Conservation (phyloP, 2,797 vertebrate species). For the Typhlichthys subterraneus region DNA sequence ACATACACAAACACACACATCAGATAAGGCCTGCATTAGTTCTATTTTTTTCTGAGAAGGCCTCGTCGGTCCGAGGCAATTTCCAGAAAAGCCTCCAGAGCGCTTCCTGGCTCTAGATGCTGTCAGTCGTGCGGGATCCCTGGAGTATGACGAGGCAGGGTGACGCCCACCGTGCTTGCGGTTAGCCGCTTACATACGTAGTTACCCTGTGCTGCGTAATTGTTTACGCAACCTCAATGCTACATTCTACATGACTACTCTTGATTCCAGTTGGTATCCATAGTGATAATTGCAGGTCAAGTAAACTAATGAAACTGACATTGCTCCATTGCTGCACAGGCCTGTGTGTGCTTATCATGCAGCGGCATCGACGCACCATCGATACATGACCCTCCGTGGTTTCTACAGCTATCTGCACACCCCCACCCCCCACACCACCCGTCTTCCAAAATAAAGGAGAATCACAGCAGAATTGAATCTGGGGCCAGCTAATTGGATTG, state of each 20-base stretch:
- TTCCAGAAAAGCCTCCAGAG: constrained; percentile 52
- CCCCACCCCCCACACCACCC: constrained; percentile 47
- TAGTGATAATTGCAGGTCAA: no score
- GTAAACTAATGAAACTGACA: no score
- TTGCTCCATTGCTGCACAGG: no score
- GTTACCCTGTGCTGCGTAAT: no score
- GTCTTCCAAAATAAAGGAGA: constrained; percentile 28
- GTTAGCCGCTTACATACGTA: no score
- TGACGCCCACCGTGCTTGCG: no score
- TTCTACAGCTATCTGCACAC: constrained; percentile 55
- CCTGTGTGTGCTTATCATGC: no score
- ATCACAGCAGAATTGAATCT: constrained; percentile 57
- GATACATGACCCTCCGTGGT: not conserved
- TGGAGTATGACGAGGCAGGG: not conserved
- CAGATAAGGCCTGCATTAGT: constrained; percentile 41
- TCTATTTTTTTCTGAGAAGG: constrained; percentile 50
- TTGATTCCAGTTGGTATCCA: no score
- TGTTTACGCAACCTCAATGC: no score
- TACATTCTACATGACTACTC: no score
- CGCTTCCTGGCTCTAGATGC: constrained; percentile 37
- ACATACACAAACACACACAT: constrained; percentile 9
- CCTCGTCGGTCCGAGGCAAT: constrained; percentile 56
- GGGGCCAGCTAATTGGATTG: constrained; percentile 64
- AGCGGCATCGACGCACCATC: not conserved
- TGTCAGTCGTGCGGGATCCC: constrained; percentile 34